Evolutionary conservation across 2,113 vertebrate genomes (phyloP).

Genomic region (Boleophthalmus pectinirostris): DNA sequence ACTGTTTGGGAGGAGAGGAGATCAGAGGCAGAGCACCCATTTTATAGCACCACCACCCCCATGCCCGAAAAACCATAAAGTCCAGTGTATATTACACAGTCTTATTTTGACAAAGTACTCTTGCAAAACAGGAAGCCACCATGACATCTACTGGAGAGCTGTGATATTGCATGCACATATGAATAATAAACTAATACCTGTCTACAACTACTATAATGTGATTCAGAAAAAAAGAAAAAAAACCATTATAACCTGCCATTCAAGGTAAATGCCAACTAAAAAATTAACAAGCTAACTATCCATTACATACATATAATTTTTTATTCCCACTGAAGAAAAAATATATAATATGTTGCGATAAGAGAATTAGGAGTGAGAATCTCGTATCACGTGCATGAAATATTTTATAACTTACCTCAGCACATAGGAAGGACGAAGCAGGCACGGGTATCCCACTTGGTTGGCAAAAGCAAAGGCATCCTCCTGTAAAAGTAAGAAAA

Average conservation of each 20-base stretch:
- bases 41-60: slow-evolving; percentile 5
- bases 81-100: slow-evolving; percentile 1
- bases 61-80: slow-evolving; percentile 17
- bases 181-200: background rate
- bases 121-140: slow-evolving; percentile 34
- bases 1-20: slow-evolving; percentile 20
- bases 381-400: too few relatives aligned
- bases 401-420: slow-evolving; percentile 80
- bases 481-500: slow-evolving; percentile 74
- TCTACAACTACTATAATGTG: too few relatives aligned
- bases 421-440: slow-evolving; percentile 92
- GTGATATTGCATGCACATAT: slow-evolving; percentile 32
- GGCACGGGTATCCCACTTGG: slow-evolving; percentile 88
- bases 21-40: slow-evolving; percentile 28
- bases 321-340: too few relatives aligned
- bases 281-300: background rate
- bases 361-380: too few relatives aligned
- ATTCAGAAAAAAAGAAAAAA: background rate
- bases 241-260: background rate
- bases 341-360: too few relatives aligned
- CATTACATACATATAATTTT: background rate
- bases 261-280: background rate
- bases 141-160: slow-evolving; percentile 57
- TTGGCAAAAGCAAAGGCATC: slow-evolving; percentile 88
- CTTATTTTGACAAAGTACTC: background rate